Evolutionary conservation across 64 coral and sea anemone genomes (phyloP).

Genomic region (Orbicella faveolata): DNA sequence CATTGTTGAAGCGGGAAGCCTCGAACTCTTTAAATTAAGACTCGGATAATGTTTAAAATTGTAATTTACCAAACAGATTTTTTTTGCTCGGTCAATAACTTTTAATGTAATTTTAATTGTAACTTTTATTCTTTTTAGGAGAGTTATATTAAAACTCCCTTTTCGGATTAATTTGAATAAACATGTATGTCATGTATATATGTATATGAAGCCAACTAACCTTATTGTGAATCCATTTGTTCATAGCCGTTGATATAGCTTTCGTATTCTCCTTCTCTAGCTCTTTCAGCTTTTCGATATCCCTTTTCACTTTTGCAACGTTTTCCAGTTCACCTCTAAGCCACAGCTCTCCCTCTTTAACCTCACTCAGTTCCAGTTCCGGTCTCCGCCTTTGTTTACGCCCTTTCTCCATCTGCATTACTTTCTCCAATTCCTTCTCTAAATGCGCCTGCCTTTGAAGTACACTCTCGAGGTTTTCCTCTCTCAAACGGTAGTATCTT

Average conservation of each 20-base stretch:
- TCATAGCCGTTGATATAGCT: not conserved
- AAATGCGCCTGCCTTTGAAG: too few species aligned
- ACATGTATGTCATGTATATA: too few species aligned
- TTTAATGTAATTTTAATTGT: too few species aligned
- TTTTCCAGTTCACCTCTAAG: not conserved
- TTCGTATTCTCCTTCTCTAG: not conserved
- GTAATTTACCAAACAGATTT: too few species aligned
- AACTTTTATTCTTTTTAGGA: too few species aligned
- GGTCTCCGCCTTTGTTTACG: not conserved
- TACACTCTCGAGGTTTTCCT: not conserved
- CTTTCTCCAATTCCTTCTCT: not conserved
- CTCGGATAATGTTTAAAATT: too few species aligned
- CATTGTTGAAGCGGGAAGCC: too few species aligned
- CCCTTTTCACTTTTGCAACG: not conserved
- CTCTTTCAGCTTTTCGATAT: not conserved
- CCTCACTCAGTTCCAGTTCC: not conserved
- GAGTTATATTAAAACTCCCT: too few species aligned
- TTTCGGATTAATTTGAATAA: not conserved
- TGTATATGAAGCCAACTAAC: not conserved
- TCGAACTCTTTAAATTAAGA: too few species aligned
- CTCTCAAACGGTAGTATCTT: not conserved
- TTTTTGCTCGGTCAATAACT: too few species aligned
- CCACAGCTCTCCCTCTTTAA: not conserved
- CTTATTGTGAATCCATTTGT: not conserved
- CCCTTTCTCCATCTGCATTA: not conserved